A percentile compares a stretch with the other conserved stretches of the same genome.
Conservation (phyloP, 2,797 vertebrate species). For the Pangasius mekongensis region DNA sequence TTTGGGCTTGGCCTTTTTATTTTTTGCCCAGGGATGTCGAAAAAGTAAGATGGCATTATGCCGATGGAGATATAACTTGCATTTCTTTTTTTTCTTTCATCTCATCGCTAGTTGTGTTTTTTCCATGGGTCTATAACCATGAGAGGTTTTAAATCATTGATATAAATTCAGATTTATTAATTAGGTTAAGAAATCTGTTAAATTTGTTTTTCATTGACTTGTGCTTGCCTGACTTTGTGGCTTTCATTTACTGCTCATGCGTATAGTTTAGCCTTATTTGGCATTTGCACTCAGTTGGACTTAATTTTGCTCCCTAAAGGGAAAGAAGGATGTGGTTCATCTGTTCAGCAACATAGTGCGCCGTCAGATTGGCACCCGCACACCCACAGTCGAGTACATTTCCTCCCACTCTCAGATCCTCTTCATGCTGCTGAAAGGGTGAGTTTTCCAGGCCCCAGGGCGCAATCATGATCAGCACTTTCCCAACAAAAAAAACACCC, state of each 20-base stretch:
- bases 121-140: neutral
- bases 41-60: neutral
- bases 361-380: slow-evolving; percentile 82
- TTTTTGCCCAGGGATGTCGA: too few species aligned
- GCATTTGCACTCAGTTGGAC: neutral
- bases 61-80: neutral
- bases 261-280: slow-evolving; percentile 22
- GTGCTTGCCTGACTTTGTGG: neutral
- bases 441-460: slow-evolving; percentile 58
- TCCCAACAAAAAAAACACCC: neutral
- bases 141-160: neutral
- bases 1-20: too few species aligned
- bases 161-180: neutral
- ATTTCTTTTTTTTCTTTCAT: neutral
- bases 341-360: slow-evolving; percentile 84
- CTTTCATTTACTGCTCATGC: neutral
- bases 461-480: slow-evolving; percentile 41
- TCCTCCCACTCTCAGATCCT: slow-evolving; percentile 82
- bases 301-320: slow-evolving; percentile 63
- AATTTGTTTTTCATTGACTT: neutral
- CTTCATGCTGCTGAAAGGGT: slow-evolving; percentile 86
- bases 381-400: slow-evolving; percentile 84
- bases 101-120: neutral
- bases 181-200: neutral
- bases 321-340: slow-evolving; percentile 86